Percentiles rank a stretch among this genome's conserved stretches.
phyloP scores from a whole-genome alignment of 2,888 invertebrate species.

The Nudaria mundana region DNA sequence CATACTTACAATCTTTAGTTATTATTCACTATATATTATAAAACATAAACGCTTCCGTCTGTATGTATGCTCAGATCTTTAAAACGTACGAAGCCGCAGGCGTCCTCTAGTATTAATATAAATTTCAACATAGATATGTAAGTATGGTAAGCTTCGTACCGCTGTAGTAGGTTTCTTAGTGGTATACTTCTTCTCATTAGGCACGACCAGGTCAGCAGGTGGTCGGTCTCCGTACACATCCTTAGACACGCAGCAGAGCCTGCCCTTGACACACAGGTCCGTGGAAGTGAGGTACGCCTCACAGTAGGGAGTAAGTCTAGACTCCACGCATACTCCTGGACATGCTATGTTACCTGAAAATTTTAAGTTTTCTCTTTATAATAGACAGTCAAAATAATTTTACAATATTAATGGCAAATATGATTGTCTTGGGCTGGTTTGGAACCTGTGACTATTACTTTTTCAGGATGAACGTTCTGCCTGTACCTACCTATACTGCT shows the following conservation, averaged over 20 bases:
- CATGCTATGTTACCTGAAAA: slow-evolving; percentile 81
- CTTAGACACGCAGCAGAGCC: slow-evolving; percentile 90
- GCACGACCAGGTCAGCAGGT: slow-evolving; percentile 87
- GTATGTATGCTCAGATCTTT: too few species aligned
- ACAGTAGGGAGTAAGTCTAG: slow-evolving; percentile 91
- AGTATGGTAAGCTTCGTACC: slow-evolving; percentile 46
- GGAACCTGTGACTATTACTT: too few species aligned
- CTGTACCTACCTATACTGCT: too few species aligned
- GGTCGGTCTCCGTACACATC: slow-evolving; percentile 87
- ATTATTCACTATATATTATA: too few species aligned
- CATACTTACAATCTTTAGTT: too few species aligned
- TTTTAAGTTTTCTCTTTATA: not conserved
- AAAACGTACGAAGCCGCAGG: too few species aligned
- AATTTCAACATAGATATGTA: too few species aligned
- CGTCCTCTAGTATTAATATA: too few species aligned
- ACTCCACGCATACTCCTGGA: slow-evolving; percentile 91
- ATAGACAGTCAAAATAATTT: not conserved
- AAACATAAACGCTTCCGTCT: too few species aligned
- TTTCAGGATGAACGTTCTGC: too few species aligned
- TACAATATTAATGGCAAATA: too few species aligned
- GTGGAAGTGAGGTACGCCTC: slow-evolving; percentile 89
- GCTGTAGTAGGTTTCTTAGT: slow-evolving; percentile 63
- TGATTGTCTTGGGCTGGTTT: too few species aligned
- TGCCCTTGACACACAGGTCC: slow-evolving; percentile 87
- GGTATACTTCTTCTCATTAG: slow-evolving; percentile 74